Conservation (phyloP, 2,113 vertebrate species). For the Hemiprocne comata region DNA sequence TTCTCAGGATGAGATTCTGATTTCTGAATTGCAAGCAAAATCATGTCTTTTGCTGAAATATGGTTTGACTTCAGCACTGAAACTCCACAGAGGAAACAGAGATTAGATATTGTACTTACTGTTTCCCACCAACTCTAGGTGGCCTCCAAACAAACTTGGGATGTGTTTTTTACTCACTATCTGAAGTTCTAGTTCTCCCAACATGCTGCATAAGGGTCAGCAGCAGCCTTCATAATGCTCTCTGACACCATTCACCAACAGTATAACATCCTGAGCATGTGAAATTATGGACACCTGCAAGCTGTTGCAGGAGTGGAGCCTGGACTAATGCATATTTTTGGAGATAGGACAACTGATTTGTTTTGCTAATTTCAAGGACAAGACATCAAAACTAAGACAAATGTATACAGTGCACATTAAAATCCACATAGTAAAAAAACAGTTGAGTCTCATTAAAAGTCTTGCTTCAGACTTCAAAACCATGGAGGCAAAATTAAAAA, state of each 20-base stretch:
- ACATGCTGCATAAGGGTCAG: neutral
- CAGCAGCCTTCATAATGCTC: neutral
- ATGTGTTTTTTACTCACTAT: neutral
- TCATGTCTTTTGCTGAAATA: neutral
- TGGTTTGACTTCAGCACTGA: neutral
- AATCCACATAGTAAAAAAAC: neutral
- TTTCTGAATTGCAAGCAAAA: neutral
- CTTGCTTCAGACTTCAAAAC: conserved; percentile 5
- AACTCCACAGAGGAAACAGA: neutral
- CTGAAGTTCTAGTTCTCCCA: neutral
- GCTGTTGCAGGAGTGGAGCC: neutral
- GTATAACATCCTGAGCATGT: neutral
- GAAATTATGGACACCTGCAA: neutral
- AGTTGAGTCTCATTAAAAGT: neutral
- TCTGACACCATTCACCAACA: neutral
- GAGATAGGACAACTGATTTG: neutral
- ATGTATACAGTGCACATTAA: neutral
- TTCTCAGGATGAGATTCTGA: neutral
- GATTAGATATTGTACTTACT: neutral
- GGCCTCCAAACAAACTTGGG: neutral
- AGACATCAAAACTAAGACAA: neutral
- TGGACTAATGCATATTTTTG: neutral
- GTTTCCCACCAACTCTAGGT: neutral
- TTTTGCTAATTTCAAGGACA: neutral
- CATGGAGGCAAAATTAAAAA: neutral